Evolutionary conservation across 1,140 invertebrate species (phyloP).

Genomic region (Nasonia longicornis): DNA sequence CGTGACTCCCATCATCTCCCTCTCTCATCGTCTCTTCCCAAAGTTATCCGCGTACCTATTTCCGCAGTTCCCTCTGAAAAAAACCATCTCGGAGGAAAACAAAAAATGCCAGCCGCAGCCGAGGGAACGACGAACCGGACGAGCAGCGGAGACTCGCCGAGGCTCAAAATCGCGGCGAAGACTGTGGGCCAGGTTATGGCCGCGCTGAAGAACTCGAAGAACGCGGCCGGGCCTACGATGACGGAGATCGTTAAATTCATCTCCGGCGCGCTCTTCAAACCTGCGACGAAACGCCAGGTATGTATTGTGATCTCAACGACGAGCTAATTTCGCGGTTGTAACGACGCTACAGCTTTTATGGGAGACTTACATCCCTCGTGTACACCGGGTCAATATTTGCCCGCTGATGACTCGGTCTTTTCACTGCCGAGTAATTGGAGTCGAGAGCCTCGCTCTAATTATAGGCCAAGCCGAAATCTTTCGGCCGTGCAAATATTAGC

Average conservation of each 20-base stretch:
- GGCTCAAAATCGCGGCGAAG: conserved; percentile 11
- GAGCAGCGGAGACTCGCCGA: background rate
- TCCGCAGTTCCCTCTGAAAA: background rate
- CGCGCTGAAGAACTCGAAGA: conserved; percentile 50
- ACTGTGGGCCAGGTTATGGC: conserved; percentile 48
- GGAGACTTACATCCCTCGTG: background rate
- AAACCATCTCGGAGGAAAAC: background rate
- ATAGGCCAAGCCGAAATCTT: conserved; percentile 15
- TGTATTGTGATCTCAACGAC: too few species aligned
- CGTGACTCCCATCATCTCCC: too few species aligned
- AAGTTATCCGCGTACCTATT: too few species aligned
- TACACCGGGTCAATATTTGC: background rate
- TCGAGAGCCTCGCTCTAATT: conserved; percentile 19
- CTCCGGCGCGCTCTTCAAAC: background rate
- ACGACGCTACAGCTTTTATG: too few species aligned
- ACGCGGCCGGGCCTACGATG: conserved; percentile 48
- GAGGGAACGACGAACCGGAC: background rate
- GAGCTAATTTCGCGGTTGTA: too few species aligned
- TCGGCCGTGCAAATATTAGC: background rate
- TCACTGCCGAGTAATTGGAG: conserved; percentile 2
- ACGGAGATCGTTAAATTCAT: conserved; percentile 52
- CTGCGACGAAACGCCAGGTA: conserved; percentile 41
- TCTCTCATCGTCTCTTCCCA: too few species aligned
- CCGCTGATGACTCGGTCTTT: background rate
- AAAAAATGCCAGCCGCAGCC: background rate